Percentiles rank a stretch among this genome's conserved stretches.
Evolutionary conservation across 2,888 invertebrate genomes (phyloP).

Genomic region (Gari tellinella): DNA sequence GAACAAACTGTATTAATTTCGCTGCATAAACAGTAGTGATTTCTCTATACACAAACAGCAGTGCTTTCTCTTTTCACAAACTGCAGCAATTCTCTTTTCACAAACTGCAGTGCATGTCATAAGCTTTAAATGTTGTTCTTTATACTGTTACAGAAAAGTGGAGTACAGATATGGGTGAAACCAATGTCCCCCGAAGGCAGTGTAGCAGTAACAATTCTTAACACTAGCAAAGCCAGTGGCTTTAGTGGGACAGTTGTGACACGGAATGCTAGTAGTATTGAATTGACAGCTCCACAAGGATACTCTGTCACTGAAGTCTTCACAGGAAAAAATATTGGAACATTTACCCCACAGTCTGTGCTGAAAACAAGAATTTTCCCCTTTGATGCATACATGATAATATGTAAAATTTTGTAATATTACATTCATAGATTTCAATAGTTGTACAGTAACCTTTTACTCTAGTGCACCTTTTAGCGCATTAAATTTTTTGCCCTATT

Average conservation of each 20-base stretch:
- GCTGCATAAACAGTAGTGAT: no score
- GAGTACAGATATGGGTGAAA: conserved; percentile 94
- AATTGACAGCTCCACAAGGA: conserved; percentile 61
- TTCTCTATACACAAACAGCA: no score
- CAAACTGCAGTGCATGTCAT: no score
- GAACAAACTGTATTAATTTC: no score
- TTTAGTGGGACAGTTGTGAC: conserved; percentile 68
- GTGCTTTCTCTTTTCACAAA: no score
- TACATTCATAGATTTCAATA: no score
- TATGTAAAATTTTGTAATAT: conserved; percentile 35
- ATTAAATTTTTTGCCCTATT: no score
- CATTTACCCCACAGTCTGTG: conserved; percentile 56
- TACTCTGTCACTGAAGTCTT: conserved; percentile 80
- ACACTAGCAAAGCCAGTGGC: conserved; percentile 48
- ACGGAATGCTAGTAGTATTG: conserved; percentile 62
- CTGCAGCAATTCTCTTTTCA: no score
- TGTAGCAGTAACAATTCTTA: conserved; percentile 77
- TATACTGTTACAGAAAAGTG: no score
- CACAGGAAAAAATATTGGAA: conserved; percentile 67
- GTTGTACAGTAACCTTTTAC: no score
- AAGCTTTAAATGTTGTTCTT: no score
- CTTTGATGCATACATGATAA: conserved; percentile 62
- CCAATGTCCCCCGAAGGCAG: conserved; percentile 77
- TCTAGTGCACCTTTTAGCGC: no score
- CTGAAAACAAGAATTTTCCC: conserved; percentile 64